Evolutionary conservation across 2,888 invertebrate species (phyloP), one percentile per base, ranked within the genome.

Genomic region (Drosophila lutescens): DNA sequence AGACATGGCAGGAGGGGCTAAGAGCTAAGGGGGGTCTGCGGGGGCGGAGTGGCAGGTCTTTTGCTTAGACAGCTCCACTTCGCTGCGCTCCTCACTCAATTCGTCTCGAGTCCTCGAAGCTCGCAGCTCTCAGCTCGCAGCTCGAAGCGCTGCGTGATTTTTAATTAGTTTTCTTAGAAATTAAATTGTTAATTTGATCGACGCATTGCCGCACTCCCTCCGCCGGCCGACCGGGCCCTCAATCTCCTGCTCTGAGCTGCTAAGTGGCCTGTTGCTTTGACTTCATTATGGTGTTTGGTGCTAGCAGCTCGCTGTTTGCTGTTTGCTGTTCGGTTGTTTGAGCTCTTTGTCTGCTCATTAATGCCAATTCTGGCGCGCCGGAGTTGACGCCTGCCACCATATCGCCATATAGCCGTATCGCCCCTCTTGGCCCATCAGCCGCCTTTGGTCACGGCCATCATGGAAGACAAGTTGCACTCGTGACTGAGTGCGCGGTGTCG

Each of bases 121-220:
- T 78, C 65, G 30, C 15, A 55, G 69, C 62, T 78, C 51, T 56
- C 30, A 30, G 9, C 73, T 73, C 62, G 47, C 15, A 55, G 69
- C 62, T 78, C 51, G 60, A 57, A 59, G 81, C 78, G 80, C 77
- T 79, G 84, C 74, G 76, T 88, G 89, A 79, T 89, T 89, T 90
- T 89, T 90, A 90, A 91, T 90, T 90, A 90, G 88, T 89, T 90
- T 90, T 89, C 90, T 87, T 79, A 89, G 89, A 90, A 91, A 91
- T 91, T 87, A 90, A 90, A 87, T 90, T 90, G 87, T 89, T 90
- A 89, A 90, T 89, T 89, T 89, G 86, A 79, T 81, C 89, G 89
- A 88, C 85, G 83, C 86, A 81, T 80, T 79, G 74, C 88, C 73
- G 73, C 84, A 70, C 77, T 68, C 70, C 51, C 43, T 5, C 1